These are phyloP conservation scores for Acanthosepion pharaonis DNA, from an alignment of 2,888 invertebrate species.

Conservation along the genomic window DNA sequence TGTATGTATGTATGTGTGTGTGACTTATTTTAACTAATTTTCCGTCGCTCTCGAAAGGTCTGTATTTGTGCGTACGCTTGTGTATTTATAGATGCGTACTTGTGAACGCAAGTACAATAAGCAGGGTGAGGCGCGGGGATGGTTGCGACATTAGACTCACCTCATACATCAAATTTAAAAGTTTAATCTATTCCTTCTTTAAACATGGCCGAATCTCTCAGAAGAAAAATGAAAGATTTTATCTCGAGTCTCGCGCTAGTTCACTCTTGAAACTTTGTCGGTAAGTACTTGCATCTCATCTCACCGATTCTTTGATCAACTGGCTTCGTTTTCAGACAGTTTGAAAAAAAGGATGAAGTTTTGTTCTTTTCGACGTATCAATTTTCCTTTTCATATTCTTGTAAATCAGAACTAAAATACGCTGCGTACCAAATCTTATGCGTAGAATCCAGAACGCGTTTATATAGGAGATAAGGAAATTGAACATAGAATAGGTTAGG, in stretches of 20 bases:
- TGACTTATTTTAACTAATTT: neutral
- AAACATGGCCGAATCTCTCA: neutral
- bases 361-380: too few species aligned
- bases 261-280: neutral
- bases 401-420: too few species aligned
- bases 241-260: neutral
- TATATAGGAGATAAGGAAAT: too few species aligned
- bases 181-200: neutral
- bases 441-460: too few species aligned
- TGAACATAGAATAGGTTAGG: too few species aligned
- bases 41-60: too few species aligned
- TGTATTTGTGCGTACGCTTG: neutral
- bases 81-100: neutral
- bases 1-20: neutral
- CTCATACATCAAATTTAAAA: neutral
- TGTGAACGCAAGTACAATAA: neutral
- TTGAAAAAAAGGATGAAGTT: too few species aligned
- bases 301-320: neutral
- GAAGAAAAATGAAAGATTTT: neutral
- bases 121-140: too few species aligned
- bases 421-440: too few species aligned
- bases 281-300: neutral
- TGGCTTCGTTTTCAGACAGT: too few species aligned
- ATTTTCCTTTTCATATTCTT: too few species aligned
- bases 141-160: neutral